Percentiles rank a stretch among this genome's conserved stretches.
Conservation (phyloP, 2,888 invertebrate genomes). For the Chouioia cunea region DNA sequence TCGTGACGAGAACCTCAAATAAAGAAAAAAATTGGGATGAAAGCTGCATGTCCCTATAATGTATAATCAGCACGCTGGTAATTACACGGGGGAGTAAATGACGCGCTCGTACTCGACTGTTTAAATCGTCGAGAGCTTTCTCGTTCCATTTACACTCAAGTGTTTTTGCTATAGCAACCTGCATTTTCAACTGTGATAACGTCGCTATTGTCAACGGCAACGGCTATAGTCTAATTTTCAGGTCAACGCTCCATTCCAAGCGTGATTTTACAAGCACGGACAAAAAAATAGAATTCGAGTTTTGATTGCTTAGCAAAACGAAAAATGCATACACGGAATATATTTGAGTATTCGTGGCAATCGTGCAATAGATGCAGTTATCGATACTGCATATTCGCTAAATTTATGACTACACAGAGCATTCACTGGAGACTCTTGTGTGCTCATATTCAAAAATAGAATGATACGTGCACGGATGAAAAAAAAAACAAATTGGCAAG, state of each 20-base stretch:
- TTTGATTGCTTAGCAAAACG: too few species aligned
- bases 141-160: slow-evolving; percentile 24
- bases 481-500: too few species aligned
- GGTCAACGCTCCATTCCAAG: too few species aligned
- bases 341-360: not conserved
- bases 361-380: slow-evolving; percentile 7
- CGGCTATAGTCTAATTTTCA: too few species aligned
- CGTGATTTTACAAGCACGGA: too few species aligned
- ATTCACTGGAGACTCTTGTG: slow-evolving; percentile 1
- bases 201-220: too few species aligned
- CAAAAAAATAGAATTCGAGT: too few species aligned
- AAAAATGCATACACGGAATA: too few species aligned
- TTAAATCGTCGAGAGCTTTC: slow-evolving; percentile 52
- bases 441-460: too few species aligned
- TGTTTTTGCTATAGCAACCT: not conserved
- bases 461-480: too few species aligned
- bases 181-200: slow-evolving; percentile 15
- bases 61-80: slow-evolving; percentile 59
- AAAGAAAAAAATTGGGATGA: slow-evolving; percentile 13
- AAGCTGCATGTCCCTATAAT: slow-evolving; percentile 53
- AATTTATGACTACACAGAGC: slow-evolving; percentile 16
- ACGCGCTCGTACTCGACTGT: slow-evolving; percentile 50
- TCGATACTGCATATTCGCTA: not conserved
- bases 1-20: not conserved
- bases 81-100: slow-evolving; percentile 61